These are phyloP conservation scores for Boleophthalmus pectinirostris DNA, from an alignment of 2,113 vertebrate species.

Conservation along the genomic window DNA sequence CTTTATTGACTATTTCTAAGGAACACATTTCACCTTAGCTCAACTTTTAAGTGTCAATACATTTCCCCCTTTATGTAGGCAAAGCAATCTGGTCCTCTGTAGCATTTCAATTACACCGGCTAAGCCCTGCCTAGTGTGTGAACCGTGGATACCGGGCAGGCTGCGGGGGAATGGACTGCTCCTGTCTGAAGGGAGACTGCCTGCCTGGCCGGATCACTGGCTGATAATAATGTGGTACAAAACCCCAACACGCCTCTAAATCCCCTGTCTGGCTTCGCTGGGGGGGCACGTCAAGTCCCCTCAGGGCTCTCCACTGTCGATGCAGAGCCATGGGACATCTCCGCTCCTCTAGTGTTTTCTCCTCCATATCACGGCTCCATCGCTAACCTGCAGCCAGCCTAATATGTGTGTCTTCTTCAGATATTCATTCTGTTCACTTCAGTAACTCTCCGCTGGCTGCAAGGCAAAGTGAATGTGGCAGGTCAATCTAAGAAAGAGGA, in stretches of 20 bases:
- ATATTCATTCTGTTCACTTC: slow-evolving; percentile 44
- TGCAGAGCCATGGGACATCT: slow-evolving; percentile 47
- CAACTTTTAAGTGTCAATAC: slow-evolving; percentile 24
- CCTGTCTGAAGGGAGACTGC: slow-evolving; percentile 57
- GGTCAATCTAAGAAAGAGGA: slow-evolving; percentile 27
- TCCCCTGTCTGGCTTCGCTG: slow-evolving; percentile 53
- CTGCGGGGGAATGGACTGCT: slow-evolving; percentile 52
- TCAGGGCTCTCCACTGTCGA: slow-evolving; percentile 35
- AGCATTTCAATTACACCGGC: slow-evolving; percentile 57
- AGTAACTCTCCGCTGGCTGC: slow-evolving; percentile 38
- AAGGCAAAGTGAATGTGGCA: slow-evolving; percentile 43
- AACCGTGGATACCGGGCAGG: slow-evolving; percentile 49
- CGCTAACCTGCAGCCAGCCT: slow-evolving; percentile 57
- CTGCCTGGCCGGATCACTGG: slow-evolving; percentile 59
- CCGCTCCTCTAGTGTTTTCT: slow-evolving; percentile 45
- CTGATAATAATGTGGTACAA: slow-evolving; percentile 72
- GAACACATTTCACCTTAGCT: neutral
- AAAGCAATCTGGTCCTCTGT: slow-evolving; percentile 29
- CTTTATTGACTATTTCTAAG: neutral
- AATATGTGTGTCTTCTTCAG: slow-evolving; percentile 52
- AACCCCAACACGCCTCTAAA: slow-evolving; percentile 63
- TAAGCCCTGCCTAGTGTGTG: slow-evolving; percentile 46
- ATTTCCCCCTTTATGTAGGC: slow-evolving; percentile 30
- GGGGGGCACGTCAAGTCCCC: slow-evolving; percentile 63
- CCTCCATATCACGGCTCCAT: slow-evolving; percentile 49